These are phyloP conservation scores for Platanista minor DNA, from an alignment of 2,113 vertebrate genomes.

Conservation along the genomic window DNA sequence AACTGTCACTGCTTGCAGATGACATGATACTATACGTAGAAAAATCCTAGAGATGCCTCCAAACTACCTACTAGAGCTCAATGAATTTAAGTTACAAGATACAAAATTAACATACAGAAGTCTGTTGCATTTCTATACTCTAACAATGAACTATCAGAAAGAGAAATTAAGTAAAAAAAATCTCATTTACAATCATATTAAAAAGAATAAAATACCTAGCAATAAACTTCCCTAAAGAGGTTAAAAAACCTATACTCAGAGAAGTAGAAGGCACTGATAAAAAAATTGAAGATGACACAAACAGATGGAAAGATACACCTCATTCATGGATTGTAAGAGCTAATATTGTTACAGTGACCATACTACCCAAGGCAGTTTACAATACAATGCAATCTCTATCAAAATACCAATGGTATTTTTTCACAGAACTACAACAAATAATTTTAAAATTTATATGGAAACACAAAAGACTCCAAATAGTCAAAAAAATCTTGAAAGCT, in stretches of 20 bases:
- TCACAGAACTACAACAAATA: neutral
- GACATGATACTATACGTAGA: neutral
- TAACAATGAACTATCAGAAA: neutral
- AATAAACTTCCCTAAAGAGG: neutral
- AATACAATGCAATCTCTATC: too few relatives aligned
- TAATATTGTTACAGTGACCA: too few relatives aligned
- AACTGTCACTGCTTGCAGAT: too few relatives aligned
- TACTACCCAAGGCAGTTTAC: too few relatives aligned
- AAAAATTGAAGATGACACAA: neutral
- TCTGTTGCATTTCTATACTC: neutral
- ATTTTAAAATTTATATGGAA: neutral
- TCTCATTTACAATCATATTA: neutral
- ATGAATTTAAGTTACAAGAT: neutral
- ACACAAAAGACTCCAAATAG: neutral
- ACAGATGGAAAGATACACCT: neutral
- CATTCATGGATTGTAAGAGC: neutral
- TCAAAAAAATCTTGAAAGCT: too few relatives aligned
- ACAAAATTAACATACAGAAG: neutral
- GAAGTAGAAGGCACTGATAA: neutral
- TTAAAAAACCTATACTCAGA: neutral
- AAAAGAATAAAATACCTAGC: neutral
- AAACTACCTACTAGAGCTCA: neutral
- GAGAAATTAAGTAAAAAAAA: neutral
- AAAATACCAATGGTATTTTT: too few relatives aligned
- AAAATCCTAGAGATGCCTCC: neutral